Evolutionary conservation across 2,113 vertebrate genomes (phyloP).

Genomic region (Heterochromis multidens): DNA sequence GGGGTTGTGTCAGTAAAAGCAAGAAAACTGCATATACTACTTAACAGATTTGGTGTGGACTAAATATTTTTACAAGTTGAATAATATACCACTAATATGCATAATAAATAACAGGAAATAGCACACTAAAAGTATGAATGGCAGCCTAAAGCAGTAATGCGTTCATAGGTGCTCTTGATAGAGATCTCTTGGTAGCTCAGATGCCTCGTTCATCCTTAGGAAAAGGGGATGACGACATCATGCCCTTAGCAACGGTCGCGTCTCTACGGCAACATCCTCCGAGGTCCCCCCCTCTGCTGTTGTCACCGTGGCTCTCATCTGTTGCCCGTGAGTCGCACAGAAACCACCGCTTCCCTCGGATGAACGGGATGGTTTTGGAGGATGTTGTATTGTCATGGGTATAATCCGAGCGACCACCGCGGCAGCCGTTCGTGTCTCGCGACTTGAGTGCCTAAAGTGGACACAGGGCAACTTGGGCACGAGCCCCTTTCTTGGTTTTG

Average conservation of each 20-base stretch:
- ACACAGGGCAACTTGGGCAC: not conserved
- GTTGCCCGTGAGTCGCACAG: not conserved
- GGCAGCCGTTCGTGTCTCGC: not conserved
- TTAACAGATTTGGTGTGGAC: not conserved
- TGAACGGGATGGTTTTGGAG: not conserved
- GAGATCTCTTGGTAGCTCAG: too few species aligned
- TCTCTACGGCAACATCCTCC: conserved; percentile 77
- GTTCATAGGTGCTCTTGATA: not conserved
- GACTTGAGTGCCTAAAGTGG: conserved; percentile 8
- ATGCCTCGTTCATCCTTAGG: not conserved
- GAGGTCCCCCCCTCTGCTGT: conserved; percentile 20
- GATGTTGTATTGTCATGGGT: not conserved
- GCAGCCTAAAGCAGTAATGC: not conserved
- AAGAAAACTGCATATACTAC: not conserved
- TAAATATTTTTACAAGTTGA: not conserved
- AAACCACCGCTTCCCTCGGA: not conserved
- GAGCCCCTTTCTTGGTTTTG: not conserved
- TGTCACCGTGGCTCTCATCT: conserved; percentile 16
- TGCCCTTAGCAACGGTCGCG: conserved; percentile 71
- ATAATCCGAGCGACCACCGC: not conserved
- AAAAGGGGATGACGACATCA: conserved; percentile 41
- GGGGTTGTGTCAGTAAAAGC: not conserved
- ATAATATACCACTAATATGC: not conserved
- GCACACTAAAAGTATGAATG: not conserved
- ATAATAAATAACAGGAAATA: too few species aligned